Conservation (phyloP, 2,888 invertebrate genomes). For the Eristalis pertinax region DNA sequence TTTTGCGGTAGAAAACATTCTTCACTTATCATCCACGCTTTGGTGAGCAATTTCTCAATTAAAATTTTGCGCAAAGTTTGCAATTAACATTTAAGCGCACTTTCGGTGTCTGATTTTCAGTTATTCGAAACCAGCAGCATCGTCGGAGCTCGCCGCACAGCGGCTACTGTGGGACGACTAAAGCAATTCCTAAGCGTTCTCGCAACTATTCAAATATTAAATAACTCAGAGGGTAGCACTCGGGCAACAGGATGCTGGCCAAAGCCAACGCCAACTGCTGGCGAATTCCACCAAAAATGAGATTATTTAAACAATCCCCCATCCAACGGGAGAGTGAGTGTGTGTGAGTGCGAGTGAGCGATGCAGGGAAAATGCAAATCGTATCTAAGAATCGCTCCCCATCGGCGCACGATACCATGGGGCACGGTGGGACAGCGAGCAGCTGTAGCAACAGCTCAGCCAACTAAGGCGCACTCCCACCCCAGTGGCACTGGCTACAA, state of each 20-base stretch:
- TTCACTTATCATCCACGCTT: constrained; percentile 9
- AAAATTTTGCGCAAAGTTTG: constrained; percentile 53
- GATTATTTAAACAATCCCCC: constrained; percentile 55
- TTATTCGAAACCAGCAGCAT: constrained; percentile 15
- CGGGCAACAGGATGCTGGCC: constrained; percentile 30
- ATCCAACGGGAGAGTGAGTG: not conserved
- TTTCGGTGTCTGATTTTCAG: constrained; percentile 28
- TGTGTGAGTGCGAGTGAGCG: not conserved
- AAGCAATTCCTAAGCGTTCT: constrained; percentile 29
- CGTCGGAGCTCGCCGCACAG: not conserved
- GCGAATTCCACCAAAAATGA: constrained; percentile 44
- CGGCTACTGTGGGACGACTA: not conserved
- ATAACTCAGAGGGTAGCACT: constrained; percentile 24
- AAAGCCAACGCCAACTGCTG: constrained; percentile 14
- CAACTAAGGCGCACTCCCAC: constrained; percentile 2
- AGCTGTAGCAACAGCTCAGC: constrained; percentile 53
- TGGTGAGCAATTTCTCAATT: constrained; percentile 40
- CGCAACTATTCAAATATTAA: constrained; percentile 54
- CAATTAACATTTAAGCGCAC: constrained; percentile 32
- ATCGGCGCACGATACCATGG: constrained; percentile 18
- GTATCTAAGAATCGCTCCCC: constrained; percentile 45
- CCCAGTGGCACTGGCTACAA: not conserved
- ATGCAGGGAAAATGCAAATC: constrained; percentile 54
- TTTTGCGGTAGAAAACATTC: not conserved
- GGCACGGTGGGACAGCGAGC: not conserved